Percentiles rank a stretch among this genome's conserved stretches.
Conservation (phyloP, 2,113 vertebrate species). For the Pedionomus torquatus region DNA sequence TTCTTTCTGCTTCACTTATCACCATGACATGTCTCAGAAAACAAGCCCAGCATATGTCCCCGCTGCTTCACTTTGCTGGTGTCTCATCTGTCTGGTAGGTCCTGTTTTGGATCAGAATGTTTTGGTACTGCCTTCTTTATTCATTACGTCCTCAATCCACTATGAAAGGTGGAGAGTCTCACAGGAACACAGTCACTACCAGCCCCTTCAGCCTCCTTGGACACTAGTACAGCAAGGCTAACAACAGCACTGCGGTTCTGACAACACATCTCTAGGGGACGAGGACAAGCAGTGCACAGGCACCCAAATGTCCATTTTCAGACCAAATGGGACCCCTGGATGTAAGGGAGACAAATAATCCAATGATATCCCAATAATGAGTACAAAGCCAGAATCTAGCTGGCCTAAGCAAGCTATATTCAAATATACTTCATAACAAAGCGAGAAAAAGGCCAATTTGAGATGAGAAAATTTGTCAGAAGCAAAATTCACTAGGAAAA, state of each 20-base stretch:
- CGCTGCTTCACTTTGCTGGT: background rate
- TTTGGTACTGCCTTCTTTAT: background rate
- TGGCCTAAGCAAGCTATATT: background rate
- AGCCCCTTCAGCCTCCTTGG: background rate
- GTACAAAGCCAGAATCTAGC: background rate
- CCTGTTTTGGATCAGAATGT: background rate
- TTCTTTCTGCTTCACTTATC: background rate
- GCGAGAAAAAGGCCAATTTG: background rate
- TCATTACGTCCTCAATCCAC: fast-evolving
- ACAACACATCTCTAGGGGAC: fast-evolving
- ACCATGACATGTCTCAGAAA: background rate
- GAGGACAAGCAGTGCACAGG: fast-evolving
- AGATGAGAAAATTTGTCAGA: background rate
- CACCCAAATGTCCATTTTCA: background rate
- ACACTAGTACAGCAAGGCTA: background rate
- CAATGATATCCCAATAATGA: background rate
- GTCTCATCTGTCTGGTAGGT: background rate
- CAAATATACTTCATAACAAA: background rate
- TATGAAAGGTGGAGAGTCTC: fast-evolving
- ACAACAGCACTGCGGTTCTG: fast-evolving
- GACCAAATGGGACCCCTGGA: background rate
- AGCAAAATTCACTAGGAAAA: background rate
- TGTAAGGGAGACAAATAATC: background rate
- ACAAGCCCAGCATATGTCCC: background rate
- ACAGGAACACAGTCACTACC: background rate